Percentiles rank a stretch among this genome's conserved stretches.
Evolutionary conservation across 2,888 invertebrate species (phyloP).

Genomic region (Phlogophora meticulosa): DNA sequence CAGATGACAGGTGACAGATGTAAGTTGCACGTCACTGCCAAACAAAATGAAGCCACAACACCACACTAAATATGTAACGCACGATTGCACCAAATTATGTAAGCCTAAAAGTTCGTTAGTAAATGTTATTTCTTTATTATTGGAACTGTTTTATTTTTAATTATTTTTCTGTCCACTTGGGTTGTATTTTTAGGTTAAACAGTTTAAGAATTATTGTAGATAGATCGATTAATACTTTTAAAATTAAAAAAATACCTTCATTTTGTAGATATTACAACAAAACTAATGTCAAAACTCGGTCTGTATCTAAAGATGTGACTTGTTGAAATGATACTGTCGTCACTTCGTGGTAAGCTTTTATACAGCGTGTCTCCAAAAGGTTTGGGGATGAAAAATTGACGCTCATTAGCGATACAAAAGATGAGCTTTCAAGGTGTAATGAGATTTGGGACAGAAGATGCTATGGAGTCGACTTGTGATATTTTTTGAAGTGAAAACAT

Average conservation of each 20-base stretch:
- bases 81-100: too few relatives aligned
- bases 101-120: too few relatives aligned
- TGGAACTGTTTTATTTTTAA: too few relatives aligned
- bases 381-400: conserved; percentile 86
- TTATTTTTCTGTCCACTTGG: too few relatives aligned
- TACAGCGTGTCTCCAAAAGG: conserved; percentile 68
- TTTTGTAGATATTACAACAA: conserved; percentile 43
- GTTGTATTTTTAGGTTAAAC: too few relatives aligned
- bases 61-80: too few relatives aligned
- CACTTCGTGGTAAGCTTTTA: conserved; percentile 76
- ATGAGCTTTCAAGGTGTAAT: conserved; percentile 83
- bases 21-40: too few relatives aligned
- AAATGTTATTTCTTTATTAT: too few relatives aligned
- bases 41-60: too few relatives aligned
- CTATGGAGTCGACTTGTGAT: conserved; percentile 68
- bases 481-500: neutral
- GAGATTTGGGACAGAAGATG: conserved; percentile 64
- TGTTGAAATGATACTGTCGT: conserved; percentile 69
- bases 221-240: too few relatives aligned
- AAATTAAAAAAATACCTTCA: conserved; percentile 70
- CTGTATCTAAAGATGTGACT: conserved; percentile 24
- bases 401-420: conserved; percentile 82
- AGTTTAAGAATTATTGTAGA: too few relatives aligned
- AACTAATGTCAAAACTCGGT: conserved; percentile 22
- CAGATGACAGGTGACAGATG: too few relatives aligned